A percentile compares a stretch with the other conserved stretches of the same genome.
phyloP scores from a whole-genome alignment of 1,140 invertebrate genomes.

The Whitmania pigra region DNA sequence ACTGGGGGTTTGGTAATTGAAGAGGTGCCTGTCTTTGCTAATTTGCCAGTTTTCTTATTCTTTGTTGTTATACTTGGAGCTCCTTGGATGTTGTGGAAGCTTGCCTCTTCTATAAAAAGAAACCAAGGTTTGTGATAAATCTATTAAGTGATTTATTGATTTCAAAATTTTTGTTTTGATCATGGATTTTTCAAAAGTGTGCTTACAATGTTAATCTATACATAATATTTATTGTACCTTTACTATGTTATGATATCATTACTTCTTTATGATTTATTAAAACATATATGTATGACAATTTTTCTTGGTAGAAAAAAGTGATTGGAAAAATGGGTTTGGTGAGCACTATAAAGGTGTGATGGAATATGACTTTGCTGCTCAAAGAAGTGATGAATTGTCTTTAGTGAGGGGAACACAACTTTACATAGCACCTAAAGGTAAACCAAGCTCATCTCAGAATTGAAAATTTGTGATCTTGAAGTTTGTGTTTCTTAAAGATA shows the following conservation, averaged over 20 bases:
- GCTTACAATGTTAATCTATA: too few relatives aligned
- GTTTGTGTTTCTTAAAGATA: too few relatives aligned
- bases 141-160: slow-evolving; percentile 29
- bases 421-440: slow-evolving; percentile 63
- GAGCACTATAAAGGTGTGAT: slow-evolving; percentile 58
- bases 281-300: not conserved
- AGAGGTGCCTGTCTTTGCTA: slow-evolving; percentile 31
- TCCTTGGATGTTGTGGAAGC: slow-evolving; percentile 78
- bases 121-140: slow-evolving; percentile 47
- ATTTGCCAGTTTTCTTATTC: slow-evolving; percentile 58
- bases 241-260: too few relatives aligned
- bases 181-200: too few relatives aligned
- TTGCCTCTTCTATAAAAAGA: slow-evolving; percentile 53
- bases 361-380: slow-evolving; percentile 61
- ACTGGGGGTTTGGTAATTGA: not conserved
- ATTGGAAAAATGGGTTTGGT: slow-evolving; percentile 54
- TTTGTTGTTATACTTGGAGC: slow-evolving; percentile 71
- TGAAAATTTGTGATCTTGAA: too few relatives aligned
- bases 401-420: slow-evolving; percentile 63
- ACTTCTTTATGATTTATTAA: too few relatives aligned
- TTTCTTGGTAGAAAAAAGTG: slow-evolving; percentile 30
- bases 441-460: too few relatives aligned
- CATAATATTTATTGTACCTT: not conserved
- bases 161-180: not conserved
- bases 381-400: slow-evolving; percentile 60